These are phyloP conservation scores for Lymantria dispar DNA, from an alignment of 2,888 invertebrate species.

Conservation along the genomic window DNA sequence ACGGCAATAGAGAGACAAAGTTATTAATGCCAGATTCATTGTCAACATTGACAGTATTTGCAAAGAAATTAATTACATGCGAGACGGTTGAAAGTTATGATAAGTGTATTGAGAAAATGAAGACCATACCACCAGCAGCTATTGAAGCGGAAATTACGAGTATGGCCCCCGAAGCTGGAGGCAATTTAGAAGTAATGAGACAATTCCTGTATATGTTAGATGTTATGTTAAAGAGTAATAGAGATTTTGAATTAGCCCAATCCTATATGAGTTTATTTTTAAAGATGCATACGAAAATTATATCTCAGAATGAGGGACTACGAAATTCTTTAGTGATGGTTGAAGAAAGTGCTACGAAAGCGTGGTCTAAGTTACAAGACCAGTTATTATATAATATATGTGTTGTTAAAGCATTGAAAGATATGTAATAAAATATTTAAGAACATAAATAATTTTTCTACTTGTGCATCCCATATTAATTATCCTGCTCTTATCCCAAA, in stretches of 20 bases:
- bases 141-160: constrained; percentile 94
- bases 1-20: constrained; percentile 66
- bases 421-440: constrained; percentile 64
- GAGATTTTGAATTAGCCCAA: constrained; percentile 94
- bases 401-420: constrained; percentile 88
- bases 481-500: too few species aligned
- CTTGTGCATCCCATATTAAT: constrained; percentile 7
- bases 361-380: constrained; percentile 87
- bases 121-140: constrained; percentile 89
- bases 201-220: constrained; percentile 90
- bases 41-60: constrained; percentile 86
- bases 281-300: constrained; percentile 87
- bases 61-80: constrained; percentile 82
- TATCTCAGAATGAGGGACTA: constrained; percentile 81
- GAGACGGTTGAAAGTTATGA: constrained; percentile 75
- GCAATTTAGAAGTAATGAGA: constrained; percentile 86
- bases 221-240: constrained; percentile 87
- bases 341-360: constrained; percentile 80
- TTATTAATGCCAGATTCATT: constrained; percentile 82
- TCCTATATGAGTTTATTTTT: constrained; percentile 94
- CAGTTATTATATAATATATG: constrained; percentile 88
- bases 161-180: constrained; percentile 88
- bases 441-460: neutral
- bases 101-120: constrained; percentile 83
- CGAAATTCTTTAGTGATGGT: constrained; percentile 80